Percentiles rank a stretch among this genome's conserved stretches.
Evolutionary conservation across 2,888 invertebrate species (phyloP).

Genomic region (Eupelmus urozonus): DNA sequence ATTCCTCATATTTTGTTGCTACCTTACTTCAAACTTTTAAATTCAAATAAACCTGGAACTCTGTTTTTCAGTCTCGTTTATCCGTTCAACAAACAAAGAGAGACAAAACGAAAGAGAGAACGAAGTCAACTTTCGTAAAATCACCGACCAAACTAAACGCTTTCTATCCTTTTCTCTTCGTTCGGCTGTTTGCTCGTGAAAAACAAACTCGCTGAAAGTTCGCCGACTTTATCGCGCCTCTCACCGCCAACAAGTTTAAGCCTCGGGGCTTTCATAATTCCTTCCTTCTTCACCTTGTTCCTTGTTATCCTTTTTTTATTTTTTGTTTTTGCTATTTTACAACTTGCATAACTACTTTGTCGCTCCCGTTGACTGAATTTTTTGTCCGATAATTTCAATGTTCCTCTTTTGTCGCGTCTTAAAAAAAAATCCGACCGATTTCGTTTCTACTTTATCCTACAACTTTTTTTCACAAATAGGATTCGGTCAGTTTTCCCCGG

Average conservation of each 20-base stretch:
- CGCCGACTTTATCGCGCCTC: neutral
- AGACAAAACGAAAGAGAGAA: neutral
- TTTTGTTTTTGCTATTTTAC: neutral
- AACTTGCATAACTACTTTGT: neutral
- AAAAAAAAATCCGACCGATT: neutral
- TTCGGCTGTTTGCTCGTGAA: constrained; percentile 18
- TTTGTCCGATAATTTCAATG: neutral
- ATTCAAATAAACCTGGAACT: neutral
- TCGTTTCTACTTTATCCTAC: neutral
- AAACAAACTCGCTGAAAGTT: constrained; percentile 22
- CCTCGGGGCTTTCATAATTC: constrained; percentile 14
- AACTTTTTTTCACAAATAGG: constrained; percentile 17
- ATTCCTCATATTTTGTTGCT: neutral
- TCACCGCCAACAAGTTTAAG: neutral
- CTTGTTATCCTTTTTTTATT: constrained; percentile 31
- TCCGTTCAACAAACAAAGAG: neutral
- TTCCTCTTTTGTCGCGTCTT: neutral
- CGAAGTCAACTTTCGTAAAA: constrained; percentile 17
- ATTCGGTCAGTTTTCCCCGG: neutral
- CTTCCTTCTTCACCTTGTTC: neutral
- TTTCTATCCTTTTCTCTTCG: neutral
- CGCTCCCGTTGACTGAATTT: neutral
- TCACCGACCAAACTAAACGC: neutral
- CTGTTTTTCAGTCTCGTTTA: neutral
- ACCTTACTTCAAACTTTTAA: neutral